Percentiles rank a stretch among this genome's conserved stretches.
Evolutionary conservation across 1,140 invertebrate genomes (phyloP).

Genomic region (Drosophila santomea): DNA sequence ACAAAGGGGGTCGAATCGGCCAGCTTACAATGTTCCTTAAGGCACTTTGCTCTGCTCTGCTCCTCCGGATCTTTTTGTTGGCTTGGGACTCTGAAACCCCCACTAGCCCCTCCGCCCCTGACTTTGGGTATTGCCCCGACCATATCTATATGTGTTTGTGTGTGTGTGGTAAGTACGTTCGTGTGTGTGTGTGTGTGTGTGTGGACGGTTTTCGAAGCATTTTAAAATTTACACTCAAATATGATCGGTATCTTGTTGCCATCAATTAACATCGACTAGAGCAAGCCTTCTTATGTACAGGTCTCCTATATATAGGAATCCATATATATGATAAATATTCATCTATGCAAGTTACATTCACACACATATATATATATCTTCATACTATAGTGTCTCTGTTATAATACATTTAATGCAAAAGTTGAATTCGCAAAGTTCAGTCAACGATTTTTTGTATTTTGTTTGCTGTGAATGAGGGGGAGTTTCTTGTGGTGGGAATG

Average conservation of each 20-base stretch:
- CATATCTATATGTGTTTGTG: not conserved
- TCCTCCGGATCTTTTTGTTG: slow-evolving; percentile 34
- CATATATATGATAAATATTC: slow-evolving; percentile 25
- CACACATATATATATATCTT: slow-evolving; percentile 25
- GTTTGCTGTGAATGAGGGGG: not conserved
- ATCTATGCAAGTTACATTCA: slow-evolving; percentile 11
- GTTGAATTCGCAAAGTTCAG: slow-evolving; percentile 62
- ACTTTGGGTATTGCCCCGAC: not conserved
- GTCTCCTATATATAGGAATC: slow-evolving; percentile 5
- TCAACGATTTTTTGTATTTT: slow-evolving; percentile 51
- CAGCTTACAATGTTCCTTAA: slow-evolving; percentile 59
- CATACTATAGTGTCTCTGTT: slow-evolving; percentile 22
- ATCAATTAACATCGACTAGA: slow-evolving; percentile 25
- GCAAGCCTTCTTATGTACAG: slow-evolving; percentile 27
- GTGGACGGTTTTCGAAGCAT: slow-evolving; percentile 84
- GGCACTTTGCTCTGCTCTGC: slow-evolving; percentile 67
- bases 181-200: slow-evolving; percentile 73
- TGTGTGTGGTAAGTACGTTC: slow-evolving; percentile 12
- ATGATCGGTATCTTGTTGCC: slow-evolving; percentile 40
- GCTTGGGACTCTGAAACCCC: slow-evolving; percentile 1
- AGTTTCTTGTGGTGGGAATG: not conserved
- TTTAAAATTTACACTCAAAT: slow-evolving; percentile 67
- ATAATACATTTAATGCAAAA: slow-evolving; percentile 58
- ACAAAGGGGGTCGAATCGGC: slow-evolving; percentile 16
- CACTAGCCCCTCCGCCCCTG: not conserved